Conservation (phyloP, 1,140 invertebrate species). For the Drosophila aff. region DNA sequence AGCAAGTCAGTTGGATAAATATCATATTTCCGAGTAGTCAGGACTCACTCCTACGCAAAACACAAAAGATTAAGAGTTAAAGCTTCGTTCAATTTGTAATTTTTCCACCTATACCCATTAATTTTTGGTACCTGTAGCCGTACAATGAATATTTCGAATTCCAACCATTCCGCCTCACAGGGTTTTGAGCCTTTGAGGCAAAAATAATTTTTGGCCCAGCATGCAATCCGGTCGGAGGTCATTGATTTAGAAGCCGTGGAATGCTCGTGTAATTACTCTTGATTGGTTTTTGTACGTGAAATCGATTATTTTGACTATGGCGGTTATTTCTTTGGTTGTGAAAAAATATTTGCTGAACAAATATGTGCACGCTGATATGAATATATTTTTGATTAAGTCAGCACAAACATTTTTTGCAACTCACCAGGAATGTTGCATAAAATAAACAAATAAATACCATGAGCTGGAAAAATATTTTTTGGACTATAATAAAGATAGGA, state of each 20-base stretch:
- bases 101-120: background rate
- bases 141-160: background rate
- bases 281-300: background rate
- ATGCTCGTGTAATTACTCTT: slow-evolving; percentile 9
- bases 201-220: slow-evolving; percentile 5
- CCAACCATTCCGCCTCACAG: slow-evolving; percentile 1
- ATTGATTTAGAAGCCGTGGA: slow-evolving; percentile 21
- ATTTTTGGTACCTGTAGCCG: background rate
- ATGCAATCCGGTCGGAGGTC: background rate
- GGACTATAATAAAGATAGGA: background rate
- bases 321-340: background rate
- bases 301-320: background rate
- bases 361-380: background rate
- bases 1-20: slow-evolving; percentile 22
- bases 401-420: background rate
- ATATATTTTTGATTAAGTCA: background rate
- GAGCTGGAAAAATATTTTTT: background rate
- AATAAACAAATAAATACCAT: background rate
- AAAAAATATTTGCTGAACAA: background rate
- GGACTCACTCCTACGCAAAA: slow-evolving; percentile 9
- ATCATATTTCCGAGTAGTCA: slow-evolving; percentile 8
- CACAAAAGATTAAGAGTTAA: slow-evolving; percentile 21
- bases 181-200: slow-evolving; percentile 1
- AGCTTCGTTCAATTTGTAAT: background rate
- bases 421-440: background rate